These are phyloP conservation scores for Anoplolepis gracilipes DNA, from an alignment of 1,140 invertebrate genomes.

Conservation along the genomic window DNA sequence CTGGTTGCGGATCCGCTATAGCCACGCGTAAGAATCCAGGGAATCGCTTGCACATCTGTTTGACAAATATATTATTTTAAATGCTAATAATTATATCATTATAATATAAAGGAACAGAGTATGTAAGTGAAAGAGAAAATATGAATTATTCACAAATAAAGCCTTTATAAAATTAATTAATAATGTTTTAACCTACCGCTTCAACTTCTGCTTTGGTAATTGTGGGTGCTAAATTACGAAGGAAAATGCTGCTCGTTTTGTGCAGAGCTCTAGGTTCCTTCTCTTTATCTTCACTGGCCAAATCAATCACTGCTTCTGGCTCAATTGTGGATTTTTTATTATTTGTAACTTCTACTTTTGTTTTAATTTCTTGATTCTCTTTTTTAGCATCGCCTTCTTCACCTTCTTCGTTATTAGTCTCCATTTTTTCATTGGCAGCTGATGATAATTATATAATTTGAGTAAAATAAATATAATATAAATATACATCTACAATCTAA, in stretches of 20 bases:
- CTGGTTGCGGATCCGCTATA: slow-evolving; percentile 98
- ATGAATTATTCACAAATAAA: slow-evolving; percentile 9
- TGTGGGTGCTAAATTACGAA: slow-evolving; percentile 97
- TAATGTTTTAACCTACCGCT: slow-evolving; percentile 88
- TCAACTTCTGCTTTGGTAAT: slow-evolving; percentile 99
- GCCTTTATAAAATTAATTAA: not conserved
- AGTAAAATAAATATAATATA: slow-evolving; percentile 1
- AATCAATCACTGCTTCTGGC: slow-evolving; percentile 83
- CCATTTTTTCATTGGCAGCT: slow-evolving; percentile 79
- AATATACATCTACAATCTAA: no score
- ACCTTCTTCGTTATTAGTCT: slow-evolving; percentile 77
- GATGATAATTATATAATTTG: slow-evolving; percentile 17
- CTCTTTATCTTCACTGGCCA: slow-evolving; percentile 85
- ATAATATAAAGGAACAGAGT: slow-evolving; percentile 1
- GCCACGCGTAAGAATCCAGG: slow-evolving; percentile 98
- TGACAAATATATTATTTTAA: slow-evolving; percentile 46
- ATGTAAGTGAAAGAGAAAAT: not conserved
- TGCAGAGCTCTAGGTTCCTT: slow-evolving; percentile 92
- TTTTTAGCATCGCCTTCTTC: slow-evolving; percentile 76
- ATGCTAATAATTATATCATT: slow-evolving; percentile 8
- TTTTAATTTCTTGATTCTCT: slow-evolving; percentile 79
- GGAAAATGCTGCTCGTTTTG: slow-evolving; percentile 98
- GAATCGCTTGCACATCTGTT: slow-evolving; percentile 96
- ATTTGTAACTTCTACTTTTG: slow-evolving; percentile 72
- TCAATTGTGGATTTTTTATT: slow-evolving; percentile 77